Evolutionary conservation across 2,888 invertebrate species (phyloP).

Genomic region (Mythimna albipuncta): DNA sequence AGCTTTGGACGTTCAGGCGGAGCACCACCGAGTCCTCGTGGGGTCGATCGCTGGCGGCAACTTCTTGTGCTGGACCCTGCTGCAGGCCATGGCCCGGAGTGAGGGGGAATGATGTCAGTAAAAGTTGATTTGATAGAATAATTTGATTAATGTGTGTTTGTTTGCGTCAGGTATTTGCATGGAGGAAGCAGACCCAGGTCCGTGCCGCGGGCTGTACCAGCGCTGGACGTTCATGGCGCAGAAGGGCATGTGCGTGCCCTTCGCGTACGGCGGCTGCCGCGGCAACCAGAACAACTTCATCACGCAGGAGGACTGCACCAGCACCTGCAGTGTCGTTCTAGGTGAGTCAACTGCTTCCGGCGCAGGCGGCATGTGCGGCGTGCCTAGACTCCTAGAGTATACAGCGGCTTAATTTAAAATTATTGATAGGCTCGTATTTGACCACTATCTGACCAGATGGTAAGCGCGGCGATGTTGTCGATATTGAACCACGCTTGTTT

Average conservation of each 20-base stretch:
- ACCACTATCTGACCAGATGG: too few relatives aligned
- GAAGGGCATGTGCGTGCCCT: slow-evolving; percentile 95
- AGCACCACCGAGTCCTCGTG: too few relatives aligned
- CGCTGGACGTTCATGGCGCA: slow-evolving; percentile 96
- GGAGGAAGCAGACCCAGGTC: slow-evolving; percentile 94
- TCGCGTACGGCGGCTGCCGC: slow-evolving; percentile 97
- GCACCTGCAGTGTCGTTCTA: slow-evolving; percentile 92
- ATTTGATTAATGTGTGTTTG: not conserved
- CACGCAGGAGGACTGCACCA: slow-evolving; percentile 94
- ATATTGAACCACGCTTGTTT: too few relatives aligned
- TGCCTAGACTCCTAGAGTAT: too few relatives aligned
- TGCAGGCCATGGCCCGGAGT: too few relatives aligned
- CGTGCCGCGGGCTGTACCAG: slow-evolving; percentile 96
- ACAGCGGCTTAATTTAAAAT: too few relatives aligned
- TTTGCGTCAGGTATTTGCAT: slow-evolving; percentile 94
- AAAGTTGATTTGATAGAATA: not conserved
- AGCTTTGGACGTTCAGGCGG: too few relatives aligned
- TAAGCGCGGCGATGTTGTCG: too few relatives aligned
- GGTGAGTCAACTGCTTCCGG: slow-evolving; percentile 71
- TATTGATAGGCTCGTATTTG: too few relatives aligned
- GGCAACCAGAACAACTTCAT: slow-evolving; percentile 98
- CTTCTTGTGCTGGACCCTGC: too few relatives aligned
- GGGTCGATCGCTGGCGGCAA: too few relatives aligned
- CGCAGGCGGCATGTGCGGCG: not conserved
- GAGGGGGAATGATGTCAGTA: too few relatives aligned